These are phyloP conservation scores for Hirtodrosophila trivittata DNA, from an alignment of 2,888 invertebrate species.

Conservation along the genomic window DNA sequence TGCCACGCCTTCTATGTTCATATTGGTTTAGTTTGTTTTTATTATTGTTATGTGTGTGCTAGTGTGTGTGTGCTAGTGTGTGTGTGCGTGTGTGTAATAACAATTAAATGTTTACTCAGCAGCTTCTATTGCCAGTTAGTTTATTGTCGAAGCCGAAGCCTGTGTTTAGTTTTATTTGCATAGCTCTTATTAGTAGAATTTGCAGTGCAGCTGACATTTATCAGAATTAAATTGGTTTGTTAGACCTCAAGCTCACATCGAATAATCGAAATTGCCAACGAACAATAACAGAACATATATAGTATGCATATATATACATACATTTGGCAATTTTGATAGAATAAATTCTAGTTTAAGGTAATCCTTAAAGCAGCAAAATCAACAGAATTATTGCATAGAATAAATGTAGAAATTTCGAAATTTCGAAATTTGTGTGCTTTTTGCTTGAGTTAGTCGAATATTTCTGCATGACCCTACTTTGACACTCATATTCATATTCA, in stretches of 20 bases:
- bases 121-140: conserved; percentile 55
- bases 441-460: too few species aligned
- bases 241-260: not conserved
- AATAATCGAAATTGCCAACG: not conserved
- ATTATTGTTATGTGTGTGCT: conserved; percentile 14
- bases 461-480: too few species aligned
- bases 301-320: too few species aligned
- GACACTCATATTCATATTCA: too few species aligned
- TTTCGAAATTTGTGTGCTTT: too few species aligned
- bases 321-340: too few species aligned
- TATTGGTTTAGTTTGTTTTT: conserved; percentile 18
- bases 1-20: not conserved
- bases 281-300: conserved; percentile 9
- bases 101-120: conserved; percentile 59
- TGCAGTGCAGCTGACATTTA: conserved; percentile 46
- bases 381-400: too few species aligned
- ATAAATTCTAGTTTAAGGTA: too few species aligned
- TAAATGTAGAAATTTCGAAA: too few species aligned
- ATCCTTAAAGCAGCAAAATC: too few species aligned
- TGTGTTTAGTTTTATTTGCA: conserved; percentile 26
- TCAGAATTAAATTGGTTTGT: conserved; percentile 50
- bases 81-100: conserved; percentile 38
- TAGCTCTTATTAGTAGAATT: conserved; percentile 20
- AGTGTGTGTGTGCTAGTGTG: conserved; percentile 23
- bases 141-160: conserved; percentile 37